A percentile compares a stretch with the other conserved stretches of the same genome.
Evolutionary conservation across 1,140 invertebrate species (phyloP).

Genomic region (Diorhabda elongata): DNA sequence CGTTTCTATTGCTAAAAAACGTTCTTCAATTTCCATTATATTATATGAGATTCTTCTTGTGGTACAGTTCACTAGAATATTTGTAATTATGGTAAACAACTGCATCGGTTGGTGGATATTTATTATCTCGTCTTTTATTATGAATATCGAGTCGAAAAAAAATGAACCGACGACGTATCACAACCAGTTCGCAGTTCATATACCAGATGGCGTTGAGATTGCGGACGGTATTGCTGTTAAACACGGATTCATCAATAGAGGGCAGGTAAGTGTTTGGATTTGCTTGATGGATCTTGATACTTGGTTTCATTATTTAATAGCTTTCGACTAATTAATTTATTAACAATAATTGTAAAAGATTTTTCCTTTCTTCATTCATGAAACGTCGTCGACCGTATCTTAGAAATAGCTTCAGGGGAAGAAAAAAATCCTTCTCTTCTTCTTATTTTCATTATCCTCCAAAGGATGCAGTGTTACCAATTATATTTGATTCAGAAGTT

Average conservation of each 20-base stretch:
- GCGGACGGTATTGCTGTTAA: slow-evolving; percentile 60
- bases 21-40: too few relatives aligned
- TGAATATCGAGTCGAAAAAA: slow-evolving; percentile 4
- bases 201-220: slow-evolving; percentile 59
- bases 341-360: too few relatives aligned
- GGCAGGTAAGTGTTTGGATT: slow-evolving; percentile 61
- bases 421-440: neutral
- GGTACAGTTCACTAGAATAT: too few relatives aligned
- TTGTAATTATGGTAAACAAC: too few relatives aligned
- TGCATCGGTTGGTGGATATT: neutral
- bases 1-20: too few relatives aligned
- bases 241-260: slow-evolving; percentile 67
- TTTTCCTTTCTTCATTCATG: too few relatives aligned
- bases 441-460: too few relatives aligned
- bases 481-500: too few relatives aligned
- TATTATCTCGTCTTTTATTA: neutral
- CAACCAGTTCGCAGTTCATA: slow-evolving; percentile 76
- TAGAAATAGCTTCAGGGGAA: neutral
- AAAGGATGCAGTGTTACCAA: too few relatives aligned
- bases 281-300: neutral
- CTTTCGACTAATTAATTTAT: neutral
- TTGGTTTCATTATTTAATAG: neutral
- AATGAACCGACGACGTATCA: slow-evolving; percentile 55
- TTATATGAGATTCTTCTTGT: too few relatives aligned
- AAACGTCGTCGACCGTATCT: too few relatives aligned